These are phyloP conservation scores for Muscicapa comitata DNA, from an alignment of 2,797 vertebrate genomes.

Conservation along the genomic window DNA sequence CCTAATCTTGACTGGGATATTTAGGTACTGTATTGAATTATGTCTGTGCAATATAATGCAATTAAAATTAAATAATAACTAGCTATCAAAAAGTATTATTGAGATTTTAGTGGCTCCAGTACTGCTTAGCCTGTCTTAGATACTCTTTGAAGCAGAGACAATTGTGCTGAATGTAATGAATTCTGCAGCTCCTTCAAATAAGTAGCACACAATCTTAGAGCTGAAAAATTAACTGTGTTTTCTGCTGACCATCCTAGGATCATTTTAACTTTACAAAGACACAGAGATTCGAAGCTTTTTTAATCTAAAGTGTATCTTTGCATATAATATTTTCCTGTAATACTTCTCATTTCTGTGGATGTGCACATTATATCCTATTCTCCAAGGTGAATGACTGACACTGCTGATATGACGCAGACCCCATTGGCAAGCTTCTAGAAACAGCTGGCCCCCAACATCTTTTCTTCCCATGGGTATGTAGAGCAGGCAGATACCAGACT, in stretches of 20 bases:
- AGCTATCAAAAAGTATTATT: constrained; percentile 8
- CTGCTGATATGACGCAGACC: background rate
- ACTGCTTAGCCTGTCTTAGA: background rate
- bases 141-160: constrained; percentile 13
- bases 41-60: background rate
- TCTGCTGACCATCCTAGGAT: background rate
- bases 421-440: background rate
- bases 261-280: background rate
- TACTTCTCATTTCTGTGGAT: background rate
- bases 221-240: background rate
- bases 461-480: background rate
- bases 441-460: background rate
- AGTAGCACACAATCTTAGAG: background rate
- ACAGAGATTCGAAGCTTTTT: background rate
- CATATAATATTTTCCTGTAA: background rate
- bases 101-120: constrained; percentile 42
- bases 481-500: background rate
- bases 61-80: constrained; percentile 52
- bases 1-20: background rate
- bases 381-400: background rate
- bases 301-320: background rate
- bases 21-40: background rate
- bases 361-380: background rate
- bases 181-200: background rate
- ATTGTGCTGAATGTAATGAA: background rate